Base-by-base conservation (phyloP, 2,888 invertebrate genomes). In the Drosophila rellima region DNA sequence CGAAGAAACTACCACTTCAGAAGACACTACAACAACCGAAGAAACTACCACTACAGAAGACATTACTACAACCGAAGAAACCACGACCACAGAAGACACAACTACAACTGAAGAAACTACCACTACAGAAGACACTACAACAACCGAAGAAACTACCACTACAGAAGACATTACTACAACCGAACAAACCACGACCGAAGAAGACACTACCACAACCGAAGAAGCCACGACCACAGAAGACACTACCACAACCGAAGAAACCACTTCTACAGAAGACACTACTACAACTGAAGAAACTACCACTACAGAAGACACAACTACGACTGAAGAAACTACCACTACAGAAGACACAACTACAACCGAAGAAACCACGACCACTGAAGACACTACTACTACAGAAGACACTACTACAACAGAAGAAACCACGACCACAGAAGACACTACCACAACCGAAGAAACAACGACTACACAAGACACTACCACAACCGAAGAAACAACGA, bases 301-400 rank as follows among this genome's bases (percentile, higher is more conserved):
- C 1, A 31, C 45, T 2, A 45, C 26, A 0, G 45, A 45, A 10
- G 45, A 26, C 4, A 45, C 26, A 13, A 39, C 52, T 3, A 8
- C 20, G 1, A 26, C 26, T 0, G 26, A 26, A 7, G 26, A 26
- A 13, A 52, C 50, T 0, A 37, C 33, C 13, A 52, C 50, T 10
- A 37, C 33, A 3, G 35, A 33, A 35, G 31, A 31, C 10, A 50
- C 52, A 13, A 37, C 39, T 11, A 17, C 52, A 10, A 51, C 50
- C 0, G 45, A 45, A 10, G 45, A 26, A 2, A 26, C 26, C 17
- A 39, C 52, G 2, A 8, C 20, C 1, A 26, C 26, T 5, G 26
- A 26, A 2, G 26, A 26, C 17, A 52, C 50, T 1, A 20, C 18
- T 4, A 23, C 35, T n/a, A 33, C 29, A 18, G 29, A 31, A 7